phyloP scores from a whole-genome alignment of 2,113 vertebrate genomes.

The Salvator merianae region DNA sequence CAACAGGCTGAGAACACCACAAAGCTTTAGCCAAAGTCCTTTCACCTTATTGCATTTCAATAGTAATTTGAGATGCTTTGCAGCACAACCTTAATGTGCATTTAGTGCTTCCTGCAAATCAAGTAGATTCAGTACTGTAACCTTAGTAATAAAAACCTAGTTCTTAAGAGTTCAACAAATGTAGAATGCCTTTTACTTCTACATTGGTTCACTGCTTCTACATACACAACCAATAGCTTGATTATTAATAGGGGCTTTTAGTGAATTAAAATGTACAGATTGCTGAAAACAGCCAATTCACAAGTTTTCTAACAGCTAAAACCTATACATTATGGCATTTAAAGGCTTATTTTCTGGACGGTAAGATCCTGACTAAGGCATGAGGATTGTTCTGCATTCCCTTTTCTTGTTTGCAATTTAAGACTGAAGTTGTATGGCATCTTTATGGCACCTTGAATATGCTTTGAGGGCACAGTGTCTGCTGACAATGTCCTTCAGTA shows the following conservation, averaged over 20 bases:
- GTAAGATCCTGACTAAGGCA: too few relatives aligned
- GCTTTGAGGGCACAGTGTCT: too few relatives aligned
- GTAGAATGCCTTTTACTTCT: background rate
- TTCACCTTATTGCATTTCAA: background rate
- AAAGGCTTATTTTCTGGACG: too few relatives aligned
- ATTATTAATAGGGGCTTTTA: background rate
- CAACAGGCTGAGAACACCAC: too few relatives aligned
- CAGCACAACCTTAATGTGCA: background rate
- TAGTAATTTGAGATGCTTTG: background rate
- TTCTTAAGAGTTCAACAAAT: background rate
- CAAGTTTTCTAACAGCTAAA: background rate
- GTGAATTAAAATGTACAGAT: background rate
- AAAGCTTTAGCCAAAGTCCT: background rate
- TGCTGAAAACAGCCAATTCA: background rate
- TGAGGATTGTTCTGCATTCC: too few relatives aligned
- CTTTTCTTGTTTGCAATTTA: too few relatives aligned
- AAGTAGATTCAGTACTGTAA: background rate
- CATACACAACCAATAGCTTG: background rate
- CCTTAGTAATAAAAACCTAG: background rate
- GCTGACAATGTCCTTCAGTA: too few relatives aligned
- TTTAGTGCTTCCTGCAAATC: background rate
- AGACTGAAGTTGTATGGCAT: too few relatives aligned
- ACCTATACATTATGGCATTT: background rate
- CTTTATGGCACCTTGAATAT: too few relatives aligned
- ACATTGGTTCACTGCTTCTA: background rate